Percentiles rank a stretch among this genome's conserved stretches.
Evolutionary conservation across 2,797 vertebrate species (phyloP).

Genomic region (Somateria mollissima): DNA sequence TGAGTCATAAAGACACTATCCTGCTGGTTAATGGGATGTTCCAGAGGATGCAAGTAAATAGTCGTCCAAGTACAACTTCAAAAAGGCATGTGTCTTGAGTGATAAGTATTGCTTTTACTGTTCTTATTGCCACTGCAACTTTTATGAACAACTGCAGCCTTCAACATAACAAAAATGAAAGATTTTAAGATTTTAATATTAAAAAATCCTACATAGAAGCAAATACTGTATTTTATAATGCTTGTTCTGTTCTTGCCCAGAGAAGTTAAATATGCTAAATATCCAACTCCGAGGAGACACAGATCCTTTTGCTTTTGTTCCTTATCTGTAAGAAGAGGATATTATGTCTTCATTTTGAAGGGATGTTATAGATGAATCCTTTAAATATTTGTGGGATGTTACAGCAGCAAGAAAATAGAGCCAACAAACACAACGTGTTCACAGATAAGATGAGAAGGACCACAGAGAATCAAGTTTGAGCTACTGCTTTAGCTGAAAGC

Average conservation of each 20-base stretch:
- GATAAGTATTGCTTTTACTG: constrained; percentile 18
- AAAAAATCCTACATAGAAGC: not conserved
- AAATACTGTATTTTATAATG: not conserved
- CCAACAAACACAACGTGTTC: not conserved
- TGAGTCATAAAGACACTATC: not conserved
- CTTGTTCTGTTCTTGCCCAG: not conserved
- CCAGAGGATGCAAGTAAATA: not conserved
- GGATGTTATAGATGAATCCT: not conserved
- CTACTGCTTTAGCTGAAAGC: not conserved
- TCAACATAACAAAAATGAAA: constrained; percentile 36
- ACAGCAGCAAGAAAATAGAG: not conserved
- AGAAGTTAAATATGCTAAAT: not conserved
- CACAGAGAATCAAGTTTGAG: not conserved
- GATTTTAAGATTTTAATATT: not conserved
- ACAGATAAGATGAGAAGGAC: not conserved
- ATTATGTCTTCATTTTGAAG: not conserved
- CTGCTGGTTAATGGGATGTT: constrained; percentile 8
- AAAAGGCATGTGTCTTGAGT: not conserved
- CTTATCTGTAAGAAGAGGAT: not conserved
- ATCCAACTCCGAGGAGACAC: not conserved
- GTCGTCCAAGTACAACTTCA: not conserved
- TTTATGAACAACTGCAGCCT: constrained; percentile 33
- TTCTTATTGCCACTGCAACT: constrained; percentile 41
- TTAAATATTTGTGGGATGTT: not conserved
- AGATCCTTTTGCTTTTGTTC: not conserved